phyloP scores from a whole-genome alignment of 2,888 invertebrate species.

The Anodontia alba region DNA sequence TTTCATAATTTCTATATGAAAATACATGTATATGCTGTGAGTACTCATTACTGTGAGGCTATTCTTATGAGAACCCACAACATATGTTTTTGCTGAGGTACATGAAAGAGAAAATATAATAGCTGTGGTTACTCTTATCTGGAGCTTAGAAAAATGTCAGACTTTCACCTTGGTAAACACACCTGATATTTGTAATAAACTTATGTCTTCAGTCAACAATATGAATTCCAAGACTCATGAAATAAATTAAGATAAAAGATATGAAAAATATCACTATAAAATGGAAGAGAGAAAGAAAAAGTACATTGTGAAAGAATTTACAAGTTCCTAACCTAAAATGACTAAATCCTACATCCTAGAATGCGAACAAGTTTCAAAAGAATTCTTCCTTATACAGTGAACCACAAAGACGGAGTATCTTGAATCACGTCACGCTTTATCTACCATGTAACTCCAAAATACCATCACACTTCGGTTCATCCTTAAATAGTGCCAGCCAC shows the following conservation, averaged over 20 bases:
- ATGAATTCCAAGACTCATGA: background rate
- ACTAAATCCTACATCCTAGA: conserved; percentile 14
- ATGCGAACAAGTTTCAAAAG: conserved; percentile 7
- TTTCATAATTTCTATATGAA: too few species aligned
- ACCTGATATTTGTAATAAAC: background rate
- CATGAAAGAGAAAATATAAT: too few species aligned
- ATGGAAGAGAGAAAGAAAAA: background rate
- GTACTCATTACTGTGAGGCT: too few species aligned
- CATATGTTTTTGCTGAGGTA: too few species aligned
- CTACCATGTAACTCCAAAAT: conserved; percentile 40
- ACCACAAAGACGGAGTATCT: conserved; percentile 15
- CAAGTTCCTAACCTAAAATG: conserved; percentile 8
- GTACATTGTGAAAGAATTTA: background rate
- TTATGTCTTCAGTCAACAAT: too few species aligned
- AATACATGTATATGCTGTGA: too few species aligned
- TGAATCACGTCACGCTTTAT: conserved; percentile 48
- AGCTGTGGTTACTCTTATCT: too few species aligned
- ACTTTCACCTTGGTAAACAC: background rate
- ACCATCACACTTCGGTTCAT: background rate
- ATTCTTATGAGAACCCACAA: too few species aligned
- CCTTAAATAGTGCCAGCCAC: conserved; percentile 11
- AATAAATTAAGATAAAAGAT: background rate
- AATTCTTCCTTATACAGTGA: conserved; percentile 8
- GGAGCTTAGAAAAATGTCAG: too few species aligned
- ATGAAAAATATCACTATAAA: background rate